A percentile compares a stretch with the other conserved stretches of the same genome.
Evolutionary conservation across 1,140 invertebrate genomes (phyloP).

Genomic region (Caerostris darwini): DNA sequence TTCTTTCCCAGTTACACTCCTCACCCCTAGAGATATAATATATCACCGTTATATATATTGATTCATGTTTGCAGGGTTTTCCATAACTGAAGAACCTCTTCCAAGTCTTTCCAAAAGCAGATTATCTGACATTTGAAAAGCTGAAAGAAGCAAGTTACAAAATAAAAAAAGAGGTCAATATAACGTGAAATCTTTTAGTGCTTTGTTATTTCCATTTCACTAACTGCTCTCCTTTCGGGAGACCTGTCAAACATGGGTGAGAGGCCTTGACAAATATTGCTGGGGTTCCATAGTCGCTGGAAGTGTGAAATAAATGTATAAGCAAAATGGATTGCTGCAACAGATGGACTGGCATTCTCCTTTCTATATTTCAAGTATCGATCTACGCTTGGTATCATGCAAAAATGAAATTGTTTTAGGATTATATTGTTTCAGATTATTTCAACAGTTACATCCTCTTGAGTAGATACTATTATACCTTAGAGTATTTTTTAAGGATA

Average conservation of each 20-base stretch:
- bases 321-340: conserved; percentile 4
- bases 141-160: background rate
- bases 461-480: too few relatives aligned
- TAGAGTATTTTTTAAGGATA: too few relatives aligned
- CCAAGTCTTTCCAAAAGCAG: background rate
- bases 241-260: conserved; percentile 12
- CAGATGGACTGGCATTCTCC: background rate
- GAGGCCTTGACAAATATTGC: conserved; percentile 28
- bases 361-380: background rate
- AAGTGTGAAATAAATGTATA: conserved; percentile 2
- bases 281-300: background rate
- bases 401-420: background rate
- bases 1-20: background rate
- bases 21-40: background rate
- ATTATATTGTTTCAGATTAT: background rate
- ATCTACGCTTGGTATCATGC: background rate
- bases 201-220: conserved; percentile 14
- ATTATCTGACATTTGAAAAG: conserved; percentile 36
- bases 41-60: conserved; percentile 12
- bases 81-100: background rate
- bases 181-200: conserved; percentile 9
- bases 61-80: conserved; percentile 3
- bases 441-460: too few relatives aligned
- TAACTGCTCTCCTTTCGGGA: background rate
- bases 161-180: background rate